A percentile compares a stretch with the other conserved stretches of the same genome.
phyloP scores from a whole-genome alignment of 2,113 vertebrate genomes.

The Spermophilus dauricus region DNA sequence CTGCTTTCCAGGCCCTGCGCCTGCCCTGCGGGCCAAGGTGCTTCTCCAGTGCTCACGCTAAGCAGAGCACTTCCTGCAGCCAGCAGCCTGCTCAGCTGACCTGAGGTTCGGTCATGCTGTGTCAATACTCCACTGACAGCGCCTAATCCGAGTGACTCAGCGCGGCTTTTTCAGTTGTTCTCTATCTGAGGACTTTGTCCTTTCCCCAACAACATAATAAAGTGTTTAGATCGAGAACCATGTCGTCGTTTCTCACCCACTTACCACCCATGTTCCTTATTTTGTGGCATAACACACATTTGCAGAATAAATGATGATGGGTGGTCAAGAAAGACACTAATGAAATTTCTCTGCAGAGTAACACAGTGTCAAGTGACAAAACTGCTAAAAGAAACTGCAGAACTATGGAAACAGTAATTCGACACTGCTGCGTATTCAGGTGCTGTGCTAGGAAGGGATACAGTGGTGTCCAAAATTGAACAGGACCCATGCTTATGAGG shows the following conservation, averaged over 20 bases:
- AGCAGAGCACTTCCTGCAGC: not conserved
- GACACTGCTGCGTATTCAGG: not conserved
- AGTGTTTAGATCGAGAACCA: not conserved
- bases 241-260: not conserved
- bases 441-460: not conserved
- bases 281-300: not conserved
- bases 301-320: not conserved
- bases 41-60: not conserved
- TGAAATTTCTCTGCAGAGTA: not conserved
- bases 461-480: not conserved
- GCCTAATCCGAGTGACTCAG: not conserved
- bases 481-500: not conserved
- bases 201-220: not conserved
- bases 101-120: not conserved
- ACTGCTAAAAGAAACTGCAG: not conserved
- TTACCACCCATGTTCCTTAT: not conserved
- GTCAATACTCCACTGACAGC: not conserved
- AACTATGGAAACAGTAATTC: not conserved
- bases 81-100: not conserved
- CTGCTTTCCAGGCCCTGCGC: not conserved
- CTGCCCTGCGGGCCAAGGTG: not conserved
- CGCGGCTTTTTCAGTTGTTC: not conserved
- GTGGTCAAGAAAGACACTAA: not conserved
- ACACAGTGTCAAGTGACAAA: not conserved
- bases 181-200: not conserved